Evolutionary conservation across 2,113 vertebrate species (phyloP), one percentile per base, ranked within the genome.

Genomic region (Chionomys nivalis): DNA sequence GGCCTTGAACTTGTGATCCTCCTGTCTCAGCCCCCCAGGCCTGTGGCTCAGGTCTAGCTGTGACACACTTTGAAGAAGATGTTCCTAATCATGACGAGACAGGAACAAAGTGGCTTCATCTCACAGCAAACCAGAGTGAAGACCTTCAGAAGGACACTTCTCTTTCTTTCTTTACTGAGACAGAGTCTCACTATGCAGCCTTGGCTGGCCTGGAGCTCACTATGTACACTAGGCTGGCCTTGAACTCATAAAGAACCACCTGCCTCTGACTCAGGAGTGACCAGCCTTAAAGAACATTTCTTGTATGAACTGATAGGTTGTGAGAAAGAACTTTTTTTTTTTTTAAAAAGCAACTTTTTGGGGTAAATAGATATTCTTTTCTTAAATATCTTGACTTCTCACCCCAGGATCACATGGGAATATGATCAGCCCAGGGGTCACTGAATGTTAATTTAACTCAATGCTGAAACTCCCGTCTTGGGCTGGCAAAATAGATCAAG

Each of bases 41-140:
- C 14, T 73, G 14, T 17, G 36, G 4, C n/a, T 10, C 70, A 76
- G 49, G 52, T 4, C 87, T 42, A 31, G 36, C 87, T 58, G 72
- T 26, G 33, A 93, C 87, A 52, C 44, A 58, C 39, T 87, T 91
- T 79, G 72, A 6, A 87, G 44, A 2, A 88, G 65, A 87, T 83
- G 36, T 78, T 87, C 68, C 75, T 78, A 9, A 68, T 83, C 81
- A n/a, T 82, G 36, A 89, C 87, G 83, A 1, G 3, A 86, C 63
- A 79, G 72, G 89, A 91, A 92, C 63, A 83, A 96, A 95, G 23
- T 47, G 8, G 16, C 70, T 93, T 93, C 75, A 89, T 44, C 58
- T 95, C 68, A 83, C 10, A 72, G 89, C 72, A 96, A 96, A 76
- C 17, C 70, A 87, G 63, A 95, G 58, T 55, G 14, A 68, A 94